Conservation (phyloP, 2,888 invertebrate genomes). For the Drosophila yooni region DNA sequence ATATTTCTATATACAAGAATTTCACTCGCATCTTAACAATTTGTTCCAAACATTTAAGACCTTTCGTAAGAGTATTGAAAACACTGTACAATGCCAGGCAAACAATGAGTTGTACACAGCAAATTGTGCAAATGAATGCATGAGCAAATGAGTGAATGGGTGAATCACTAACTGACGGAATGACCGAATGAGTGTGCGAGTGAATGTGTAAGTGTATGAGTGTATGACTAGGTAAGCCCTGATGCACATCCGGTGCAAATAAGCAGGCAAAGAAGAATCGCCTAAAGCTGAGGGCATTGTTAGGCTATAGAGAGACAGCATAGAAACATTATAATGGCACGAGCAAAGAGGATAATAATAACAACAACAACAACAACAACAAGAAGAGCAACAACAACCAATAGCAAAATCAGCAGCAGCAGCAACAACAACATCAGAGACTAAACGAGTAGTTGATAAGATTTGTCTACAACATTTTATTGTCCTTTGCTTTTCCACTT, state of each 20-base stretch:
- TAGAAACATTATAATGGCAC: conserved; percentile 51
- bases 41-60: not conserved
- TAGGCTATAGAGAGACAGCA: conserved; percentile 41
- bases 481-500: conserved; percentile 75
- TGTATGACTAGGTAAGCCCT: conserved; percentile 41
- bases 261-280: conserved; percentile 46
- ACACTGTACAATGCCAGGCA: conserved; percentile 19
- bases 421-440: conserved; percentile 30
- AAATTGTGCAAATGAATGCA: conserved; percentile 37
- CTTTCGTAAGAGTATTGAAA: conserved; percentile 7
- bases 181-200: conserved; percentile 49
- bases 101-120: conserved; percentile 33
- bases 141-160: conserved; percentile 65
- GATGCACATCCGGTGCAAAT: conserved; percentile 78
- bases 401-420: not conserved
- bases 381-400: not conserved
- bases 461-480: conserved; percentile 78
- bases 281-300: conserved; percentile 63
- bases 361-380: conserved; percentile 20
- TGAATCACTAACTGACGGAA: conserved; percentile 29
- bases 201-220: conserved; percentile 23
- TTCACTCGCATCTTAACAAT: not conserved
- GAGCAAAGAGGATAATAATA: conserved; percentile 48
- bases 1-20: not conserved
- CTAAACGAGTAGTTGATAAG: conserved; percentile 72